Evolutionary conservation across 2,797 vertebrate species (phyloP).

Genomic region (Triplophysa yarkandensis): DNA sequence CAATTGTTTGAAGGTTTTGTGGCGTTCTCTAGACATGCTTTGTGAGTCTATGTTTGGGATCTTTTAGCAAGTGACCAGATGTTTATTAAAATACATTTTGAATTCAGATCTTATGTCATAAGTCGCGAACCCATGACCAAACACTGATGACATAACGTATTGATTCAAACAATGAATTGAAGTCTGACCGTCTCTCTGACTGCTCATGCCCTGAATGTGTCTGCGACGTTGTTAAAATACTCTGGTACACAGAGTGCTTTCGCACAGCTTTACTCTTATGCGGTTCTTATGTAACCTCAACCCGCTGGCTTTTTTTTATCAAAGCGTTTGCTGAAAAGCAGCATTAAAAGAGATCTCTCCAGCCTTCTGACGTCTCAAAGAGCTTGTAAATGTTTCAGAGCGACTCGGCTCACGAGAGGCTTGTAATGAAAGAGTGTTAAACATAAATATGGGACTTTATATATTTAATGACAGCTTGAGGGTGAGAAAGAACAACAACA

Average conservation of each 20-base stretch:
- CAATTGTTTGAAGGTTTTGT: not conserved
- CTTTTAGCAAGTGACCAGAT: not conserved
- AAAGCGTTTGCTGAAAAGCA: constrained; percentile 35
- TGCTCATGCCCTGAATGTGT: constrained; percentile 2
- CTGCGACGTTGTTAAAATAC: constrained; percentile 11
- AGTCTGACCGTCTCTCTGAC: constrained; percentile 6
- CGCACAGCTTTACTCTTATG: constrained; percentile 46
- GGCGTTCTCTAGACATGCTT: not conserved
- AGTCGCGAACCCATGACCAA: not conserved
- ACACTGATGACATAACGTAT: not conserved
- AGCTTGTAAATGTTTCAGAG: constrained; percentile 45
- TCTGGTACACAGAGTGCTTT: constrained; percentile 12
- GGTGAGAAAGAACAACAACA: constrained; percentile 4
- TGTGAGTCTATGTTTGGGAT: not conserved
- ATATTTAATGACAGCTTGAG: constrained; percentile 33
- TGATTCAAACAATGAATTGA: constrained; percentile 53
- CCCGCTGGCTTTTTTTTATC: constrained; percentile 11
- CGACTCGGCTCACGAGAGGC: constrained; percentile 16
- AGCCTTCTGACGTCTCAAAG: constrained; percentile 7
- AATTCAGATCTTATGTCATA: not conserved
- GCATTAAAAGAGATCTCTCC: constrained; percentile 31
- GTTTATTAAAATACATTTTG: not conserved
- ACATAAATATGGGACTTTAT: constrained; percentile 35
- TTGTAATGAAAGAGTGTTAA: constrained; percentile 24
- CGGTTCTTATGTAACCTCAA: constrained; percentile 55